Conservation (phyloP, 2,888 invertebrate species). For the Gastrophysa polygoni region DNA sequence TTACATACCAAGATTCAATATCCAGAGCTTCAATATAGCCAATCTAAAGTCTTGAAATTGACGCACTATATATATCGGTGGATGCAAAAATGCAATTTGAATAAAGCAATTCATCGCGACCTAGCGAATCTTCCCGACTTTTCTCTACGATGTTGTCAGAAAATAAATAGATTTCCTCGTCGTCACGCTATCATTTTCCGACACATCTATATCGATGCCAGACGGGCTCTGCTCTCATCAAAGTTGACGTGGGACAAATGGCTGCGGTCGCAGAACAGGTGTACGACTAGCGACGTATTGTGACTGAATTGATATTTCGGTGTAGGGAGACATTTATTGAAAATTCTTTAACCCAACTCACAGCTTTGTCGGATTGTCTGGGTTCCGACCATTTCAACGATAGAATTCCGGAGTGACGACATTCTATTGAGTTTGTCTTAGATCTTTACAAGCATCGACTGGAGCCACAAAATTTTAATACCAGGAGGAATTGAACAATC, state of each 20-base stretch:
- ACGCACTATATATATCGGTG: too few relatives aligned
- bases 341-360: not conserved
- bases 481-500: too few relatives aligned
- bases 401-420: not conserved
- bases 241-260: not conserved
- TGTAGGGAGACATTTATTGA: not conserved
- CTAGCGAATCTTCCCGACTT: not conserved
- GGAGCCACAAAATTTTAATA: too few relatives aligned
- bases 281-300: not conserved
- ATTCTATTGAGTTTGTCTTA: too few relatives aligned
- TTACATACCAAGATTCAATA: too few relatives aligned
- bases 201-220: not conserved
- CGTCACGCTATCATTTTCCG: not conserved
- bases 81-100: too few relatives aligned
- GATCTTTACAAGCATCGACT: too few relatives aligned
- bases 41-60: too few relatives aligned
- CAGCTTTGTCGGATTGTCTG: not conserved
- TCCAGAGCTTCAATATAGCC: too few relatives aligned
- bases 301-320: not conserved
- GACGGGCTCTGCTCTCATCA: not conserved
- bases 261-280: not conserved
- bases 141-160: not conserved
- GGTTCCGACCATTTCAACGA: too few relatives aligned
- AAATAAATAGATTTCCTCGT: not conserved
- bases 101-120: too few relatives aligned